Conservation (phyloP, 2,113 vertebrate genomes). For the Campylorhamphus procurvoides region DNA sequence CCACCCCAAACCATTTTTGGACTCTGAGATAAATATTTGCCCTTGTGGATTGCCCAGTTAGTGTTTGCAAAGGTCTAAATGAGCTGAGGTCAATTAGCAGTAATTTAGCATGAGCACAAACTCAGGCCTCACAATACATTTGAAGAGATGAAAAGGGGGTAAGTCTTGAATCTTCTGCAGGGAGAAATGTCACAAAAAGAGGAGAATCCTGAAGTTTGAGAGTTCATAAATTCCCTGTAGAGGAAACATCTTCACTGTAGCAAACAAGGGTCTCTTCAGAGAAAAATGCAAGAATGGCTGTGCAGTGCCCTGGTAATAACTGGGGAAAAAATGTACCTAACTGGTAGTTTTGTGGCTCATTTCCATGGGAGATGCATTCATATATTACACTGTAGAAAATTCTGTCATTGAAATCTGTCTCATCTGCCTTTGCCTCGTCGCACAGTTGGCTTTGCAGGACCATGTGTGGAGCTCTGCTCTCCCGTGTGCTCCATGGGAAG, state of each 20-base stretch:
- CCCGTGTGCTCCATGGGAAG: fast-evolving
- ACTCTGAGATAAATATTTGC: background rate
- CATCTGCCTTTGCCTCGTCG: background rate
- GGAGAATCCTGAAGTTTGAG: background rate
- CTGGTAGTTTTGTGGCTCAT: background rate
- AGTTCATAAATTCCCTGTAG: background rate
- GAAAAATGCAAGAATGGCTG: background rate
- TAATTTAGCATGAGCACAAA: background rate
- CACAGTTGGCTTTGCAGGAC: background rate
- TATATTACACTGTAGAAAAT: background rate
- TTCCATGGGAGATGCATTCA: background rate
- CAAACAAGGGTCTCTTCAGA: background rate
- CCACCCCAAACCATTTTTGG: background rate
- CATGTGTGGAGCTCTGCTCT: background rate
- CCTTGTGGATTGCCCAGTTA: background rate
- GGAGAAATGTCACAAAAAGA: background rate
- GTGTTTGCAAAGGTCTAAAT: background rate
- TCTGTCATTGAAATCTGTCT: background rate
- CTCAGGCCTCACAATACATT: background rate
- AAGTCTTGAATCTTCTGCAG: background rate
- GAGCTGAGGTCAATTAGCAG: background rate
- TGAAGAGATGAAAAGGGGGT: background rate
- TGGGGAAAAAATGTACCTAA: fast-evolving
- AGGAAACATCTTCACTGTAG: background rate
- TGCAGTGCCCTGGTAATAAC: background rate